A percentile compares a stretch with the other conserved stretches of the same genome.
Evolutionary conservation across 1,140 invertebrate genomes (phyloP).

Genomic region (Phenacoccus solenopsis): DNA sequence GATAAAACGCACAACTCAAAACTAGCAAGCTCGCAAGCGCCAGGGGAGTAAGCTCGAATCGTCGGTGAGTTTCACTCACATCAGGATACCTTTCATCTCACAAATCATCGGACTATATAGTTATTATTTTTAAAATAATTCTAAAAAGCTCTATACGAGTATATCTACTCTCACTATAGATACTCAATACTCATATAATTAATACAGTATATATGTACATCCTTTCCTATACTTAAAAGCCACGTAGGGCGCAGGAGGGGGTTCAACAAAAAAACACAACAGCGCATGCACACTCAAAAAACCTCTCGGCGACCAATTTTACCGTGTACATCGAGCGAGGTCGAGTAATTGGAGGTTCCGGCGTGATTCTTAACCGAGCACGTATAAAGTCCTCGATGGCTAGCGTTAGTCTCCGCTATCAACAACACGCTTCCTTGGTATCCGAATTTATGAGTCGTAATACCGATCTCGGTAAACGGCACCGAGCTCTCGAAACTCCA

Average conservation of each 20-base stretch:
- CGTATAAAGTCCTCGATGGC: slow-evolving; percentile 43
- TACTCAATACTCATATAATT: too few species aligned
- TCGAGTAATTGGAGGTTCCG: slow-evolving; percentile 43
- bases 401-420: slow-evolving; percentile 38
- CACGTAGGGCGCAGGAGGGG: too few species aligned
- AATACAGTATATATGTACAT: too few species aligned
- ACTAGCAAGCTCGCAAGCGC: too few species aligned
- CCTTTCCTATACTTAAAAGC: too few species aligned
- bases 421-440: slow-evolving; percentile 56
- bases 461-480: slow-evolving; percentile 27
- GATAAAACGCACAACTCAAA: too few species aligned
- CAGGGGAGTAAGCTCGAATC: too few species aligned
- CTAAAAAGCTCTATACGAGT: neutral
- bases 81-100: neutral
- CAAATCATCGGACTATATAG: neutral
- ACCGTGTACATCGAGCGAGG: slow-evolving; percentile 47
- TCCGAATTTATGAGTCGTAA: slow-evolving; percentile 42
- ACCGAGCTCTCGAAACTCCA: slow-evolving; percentile 30
- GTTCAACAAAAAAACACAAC: too few species aligned
- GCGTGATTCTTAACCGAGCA: slow-evolving; percentile 47
- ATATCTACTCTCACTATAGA: too few species aligned
- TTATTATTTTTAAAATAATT: neutral
- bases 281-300: too few species aligned
- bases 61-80: too few species aligned
- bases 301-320: slow-evolving; percentile 33